Conservation (phyloP, 2,888 invertebrate genomes). For the Nemurella pictetii region DNA sequence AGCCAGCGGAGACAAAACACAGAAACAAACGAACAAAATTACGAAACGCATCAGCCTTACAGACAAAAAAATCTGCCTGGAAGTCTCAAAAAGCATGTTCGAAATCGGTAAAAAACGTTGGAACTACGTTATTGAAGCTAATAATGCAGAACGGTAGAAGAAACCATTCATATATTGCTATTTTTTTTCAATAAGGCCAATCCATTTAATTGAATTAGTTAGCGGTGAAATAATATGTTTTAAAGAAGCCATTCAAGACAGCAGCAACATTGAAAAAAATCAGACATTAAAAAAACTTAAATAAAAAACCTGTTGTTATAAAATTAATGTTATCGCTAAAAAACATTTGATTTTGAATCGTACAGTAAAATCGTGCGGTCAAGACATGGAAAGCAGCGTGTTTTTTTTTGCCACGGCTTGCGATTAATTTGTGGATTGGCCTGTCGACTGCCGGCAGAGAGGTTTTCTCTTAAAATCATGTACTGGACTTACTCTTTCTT, state of each 20-base stretch:
- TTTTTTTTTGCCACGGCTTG: conserved; percentile 20
- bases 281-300: conserved; percentile 15
- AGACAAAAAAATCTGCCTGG: conserved; percentile 25
- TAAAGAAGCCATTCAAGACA: conserved; percentile 27
- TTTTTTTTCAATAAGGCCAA: conserved; percentile 34
- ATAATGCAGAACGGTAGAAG: conserved; percentile 3
- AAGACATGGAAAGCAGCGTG: conserved; percentile 29
- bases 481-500: conserved; percentile 65
- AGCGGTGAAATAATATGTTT: conserved; percentile 18
- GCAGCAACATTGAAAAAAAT: conserved; percentile 26
- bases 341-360: neutral
- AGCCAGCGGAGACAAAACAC: conserved; percentile 40
- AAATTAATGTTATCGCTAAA: conserved; percentile 25
- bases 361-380: conserved; percentile 21
- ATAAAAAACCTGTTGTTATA: conserved; percentile 14
- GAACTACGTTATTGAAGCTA: neutral
- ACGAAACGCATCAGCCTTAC: conserved; percentile 21
- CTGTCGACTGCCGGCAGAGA: conserved; percentile 45
- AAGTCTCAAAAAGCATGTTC: conserved; percentile 10
- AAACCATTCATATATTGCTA: conserved; percentile 6
- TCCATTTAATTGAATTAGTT: conserved; percentile 36
- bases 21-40: conserved; percentile 39
- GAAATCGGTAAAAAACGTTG: conserved; percentile 9
- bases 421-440: conserved; percentile 35
- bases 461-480: conserved; percentile 29